A percentile compares a stretch with the other conserved stretches of the same genome.
Conservation (phyloP, 2,113 vertebrate species). For the Planiliza haematocheilus region DNA sequence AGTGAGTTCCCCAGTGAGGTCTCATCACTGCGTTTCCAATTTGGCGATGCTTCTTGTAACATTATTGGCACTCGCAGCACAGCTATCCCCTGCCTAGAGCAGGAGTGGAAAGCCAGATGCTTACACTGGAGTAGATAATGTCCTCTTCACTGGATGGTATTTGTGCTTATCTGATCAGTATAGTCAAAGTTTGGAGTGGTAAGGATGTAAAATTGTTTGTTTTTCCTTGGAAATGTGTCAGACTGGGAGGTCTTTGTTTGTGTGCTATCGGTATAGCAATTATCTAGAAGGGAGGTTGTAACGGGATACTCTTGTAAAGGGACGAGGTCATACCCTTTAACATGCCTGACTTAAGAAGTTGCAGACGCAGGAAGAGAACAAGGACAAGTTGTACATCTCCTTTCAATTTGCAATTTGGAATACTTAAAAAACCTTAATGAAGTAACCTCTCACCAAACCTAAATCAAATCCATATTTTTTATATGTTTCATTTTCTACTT, state of each 20-base stretch:
- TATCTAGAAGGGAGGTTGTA: conserved; percentile 60
- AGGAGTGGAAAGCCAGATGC: conserved; percentile 62
- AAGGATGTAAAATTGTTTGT: conserved; percentile 56
- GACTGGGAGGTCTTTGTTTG: conserved; percentile 64
- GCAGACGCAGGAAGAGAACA: conserved; percentile 54
- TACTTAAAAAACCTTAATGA: background rate
- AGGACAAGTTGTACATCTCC: conserved; percentile 26
- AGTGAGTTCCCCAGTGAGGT: conserved; percentile 12
- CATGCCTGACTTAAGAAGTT: conserved; percentile 74
- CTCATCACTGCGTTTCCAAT: conserved; percentile 28
- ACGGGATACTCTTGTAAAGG: conserved; percentile 74
- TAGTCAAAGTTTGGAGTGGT: conserved; percentile 35
- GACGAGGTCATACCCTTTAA: conserved; percentile 70
- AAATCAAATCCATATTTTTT: conserved; percentile 17
- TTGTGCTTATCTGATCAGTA: conserved; percentile 65
- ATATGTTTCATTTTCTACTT: background rate
- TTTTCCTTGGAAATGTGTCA: conserved; percentile 60
- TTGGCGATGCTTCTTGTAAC: conserved; percentile 53
- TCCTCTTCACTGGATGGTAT: conserved; percentile 26
- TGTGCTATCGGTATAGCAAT: conserved; percentile 30
- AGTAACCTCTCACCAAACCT: background rate
- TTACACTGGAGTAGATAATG: background rate
- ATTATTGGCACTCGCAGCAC: conserved; percentile 44
- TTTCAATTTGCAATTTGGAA: conserved; percentile 40
- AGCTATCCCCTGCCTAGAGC: conserved; percentile 23